Percentiles rank a stretch among this genome's conserved stretches.
phyloP scores from a whole-genome alignment of 2,797 vertebrate species.

The Momotus momota region DNA sequence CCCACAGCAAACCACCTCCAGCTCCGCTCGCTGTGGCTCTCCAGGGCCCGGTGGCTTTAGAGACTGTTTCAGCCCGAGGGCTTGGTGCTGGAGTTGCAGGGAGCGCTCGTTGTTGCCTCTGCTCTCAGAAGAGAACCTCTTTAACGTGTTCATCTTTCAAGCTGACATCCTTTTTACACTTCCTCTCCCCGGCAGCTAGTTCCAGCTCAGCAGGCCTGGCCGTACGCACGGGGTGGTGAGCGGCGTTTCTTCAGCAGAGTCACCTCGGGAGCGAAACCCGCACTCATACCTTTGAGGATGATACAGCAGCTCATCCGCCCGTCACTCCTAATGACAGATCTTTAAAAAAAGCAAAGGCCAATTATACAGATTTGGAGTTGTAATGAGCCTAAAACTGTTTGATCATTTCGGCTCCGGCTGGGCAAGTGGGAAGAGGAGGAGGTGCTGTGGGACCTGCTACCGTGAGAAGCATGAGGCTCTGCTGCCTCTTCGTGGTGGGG shows the following conservation, averaged over 20 bases:
- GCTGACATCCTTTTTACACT: background rate
- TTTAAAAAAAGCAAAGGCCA: background rate
- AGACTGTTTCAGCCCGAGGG: fast-evolving
- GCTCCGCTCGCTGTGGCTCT: background rate
- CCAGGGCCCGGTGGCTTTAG: fast-evolving
- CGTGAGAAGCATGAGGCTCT: background rate
- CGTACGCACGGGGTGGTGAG: fast-evolving
- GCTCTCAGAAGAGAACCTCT: background rate
- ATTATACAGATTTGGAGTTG: background rate
- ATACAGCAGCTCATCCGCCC: background rate
- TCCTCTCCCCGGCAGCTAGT: background rate
- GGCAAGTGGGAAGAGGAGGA: background rate
- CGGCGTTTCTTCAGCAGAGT: background rate
- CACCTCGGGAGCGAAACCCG: background rate
- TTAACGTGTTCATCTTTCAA: background rate
- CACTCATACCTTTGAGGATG: background rate
- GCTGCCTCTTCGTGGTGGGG: constrained; percentile 59
- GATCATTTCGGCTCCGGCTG: background rate
- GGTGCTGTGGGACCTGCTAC: background rate
- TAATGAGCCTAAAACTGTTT: background rate
- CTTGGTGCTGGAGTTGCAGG: fast-evolving
- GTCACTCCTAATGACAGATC: background rate
- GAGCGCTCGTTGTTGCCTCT: background rate
- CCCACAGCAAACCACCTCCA: fast-evolving
- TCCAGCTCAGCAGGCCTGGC: background rate